Conservation (phyloP, 2,888 invertebrate species). For the Lacanobia oleracea region DNA sequence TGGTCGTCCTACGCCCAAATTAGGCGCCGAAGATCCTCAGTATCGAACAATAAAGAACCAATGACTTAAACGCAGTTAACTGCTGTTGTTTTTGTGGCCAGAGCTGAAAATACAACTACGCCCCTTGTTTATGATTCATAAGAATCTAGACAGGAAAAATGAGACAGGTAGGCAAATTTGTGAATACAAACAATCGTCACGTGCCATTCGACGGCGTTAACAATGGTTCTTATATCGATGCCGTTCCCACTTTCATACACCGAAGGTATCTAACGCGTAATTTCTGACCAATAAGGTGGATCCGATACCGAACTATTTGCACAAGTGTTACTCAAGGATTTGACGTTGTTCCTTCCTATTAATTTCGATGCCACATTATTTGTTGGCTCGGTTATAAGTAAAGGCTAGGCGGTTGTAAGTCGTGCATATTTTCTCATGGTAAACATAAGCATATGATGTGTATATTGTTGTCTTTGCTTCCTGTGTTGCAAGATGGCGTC, state of each 20-base stretch:
- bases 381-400: constrained; percentile 9
- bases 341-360: constrained; percentile 56
- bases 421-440: constrained; percentile 24
- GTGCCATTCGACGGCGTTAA: constrained; percentile 18
- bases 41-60: constrained; percentile 28
- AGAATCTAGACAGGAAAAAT: constrained; percentile 46
- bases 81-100: constrained; percentile 13
- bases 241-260: constrained; percentile 49
- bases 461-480: constrained; percentile 20
- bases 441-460: constrained; percentile 16
- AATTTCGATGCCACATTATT: constrained; percentile 34
- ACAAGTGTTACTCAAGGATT: constrained; percentile 84
- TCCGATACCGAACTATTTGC: constrained; percentile 80
- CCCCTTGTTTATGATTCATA: constrained; percentile 16
- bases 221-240: constrained; percentile 41
- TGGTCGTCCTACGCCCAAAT: constrained; percentile 51
- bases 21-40: constrained; percentile 36
- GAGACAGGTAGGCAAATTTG: constrained; percentile 8
- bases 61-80: constrained; percentile 17
- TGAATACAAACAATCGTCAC: constrained; percentile 27
- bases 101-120: constrained; percentile 24
- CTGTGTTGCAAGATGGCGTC: constrained; percentile 46
- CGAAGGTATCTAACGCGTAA: constrained; percentile 62
- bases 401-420: background rate
- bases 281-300: constrained; percentile 72